Conservation (phyloP, 1,140 invertebrate genomes). For the Ephestia elutella region DNA sequence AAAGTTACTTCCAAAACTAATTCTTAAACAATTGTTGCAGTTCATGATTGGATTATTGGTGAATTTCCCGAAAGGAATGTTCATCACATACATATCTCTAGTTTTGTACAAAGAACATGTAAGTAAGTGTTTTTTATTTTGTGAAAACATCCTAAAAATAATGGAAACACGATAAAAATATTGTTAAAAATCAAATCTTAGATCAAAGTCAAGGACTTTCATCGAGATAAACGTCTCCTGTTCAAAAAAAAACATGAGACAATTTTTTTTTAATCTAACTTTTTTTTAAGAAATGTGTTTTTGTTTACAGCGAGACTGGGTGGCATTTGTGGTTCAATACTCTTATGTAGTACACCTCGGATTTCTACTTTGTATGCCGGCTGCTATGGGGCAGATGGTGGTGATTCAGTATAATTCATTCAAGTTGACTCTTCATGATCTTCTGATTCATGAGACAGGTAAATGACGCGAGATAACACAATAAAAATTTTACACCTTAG, state of each 20-base stretch:
- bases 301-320: not conserved
- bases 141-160: no score
- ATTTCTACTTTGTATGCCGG: not conserved
- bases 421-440: not conserved
- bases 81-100: not conserved
- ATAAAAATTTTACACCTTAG: no score
- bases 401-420: not conserved
- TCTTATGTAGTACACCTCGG: not conserved
- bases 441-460: not conserved
- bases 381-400: not conserved
- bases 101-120: not conserved
- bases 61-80: not conserved
- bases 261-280: no score
- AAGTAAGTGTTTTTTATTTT: not conserved
- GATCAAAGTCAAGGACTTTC: no score
- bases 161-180: no score
- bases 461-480: no score
- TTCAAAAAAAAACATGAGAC: no score
- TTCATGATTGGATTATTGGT: not conserved
- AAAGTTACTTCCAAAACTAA: not conserved
- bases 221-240: no score
- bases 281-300: no score
- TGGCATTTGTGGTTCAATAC: not conserved
- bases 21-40: no score
- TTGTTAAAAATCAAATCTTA: no score